phyloP scores from a whole-genome alignment of 2,888 invertebrate species.

The Epirrhoe alternata region DNA sequence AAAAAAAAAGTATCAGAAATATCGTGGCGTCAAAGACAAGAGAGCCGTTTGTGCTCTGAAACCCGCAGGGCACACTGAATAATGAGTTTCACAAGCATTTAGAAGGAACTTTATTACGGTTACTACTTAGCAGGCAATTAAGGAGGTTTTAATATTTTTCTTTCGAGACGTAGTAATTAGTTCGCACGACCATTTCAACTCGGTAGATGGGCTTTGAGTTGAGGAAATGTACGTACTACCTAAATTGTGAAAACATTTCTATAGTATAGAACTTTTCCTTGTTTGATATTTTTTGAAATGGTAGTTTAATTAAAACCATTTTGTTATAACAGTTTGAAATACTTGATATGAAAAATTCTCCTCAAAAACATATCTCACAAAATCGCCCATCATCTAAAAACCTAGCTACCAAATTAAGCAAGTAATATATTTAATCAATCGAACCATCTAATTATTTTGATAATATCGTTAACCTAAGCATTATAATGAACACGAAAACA shows the following conservation, averaged over 20 bases:
- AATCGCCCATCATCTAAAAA: no score
- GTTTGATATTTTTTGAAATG: constrained; percentile 6
- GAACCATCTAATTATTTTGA: not conserved
- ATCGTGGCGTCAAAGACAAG: constrained; percentile 52
- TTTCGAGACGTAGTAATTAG: constrained; percentile 54
- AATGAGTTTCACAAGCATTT: constrained; percentile 66
- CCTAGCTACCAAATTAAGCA: not conserved
- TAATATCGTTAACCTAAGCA: not conserved
- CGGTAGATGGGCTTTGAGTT: constrained; percentile 22
- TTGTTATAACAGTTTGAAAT: constrained; percentile 18
- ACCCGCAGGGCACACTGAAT: constrained; percentile 53
- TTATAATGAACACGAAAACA: not conserved
- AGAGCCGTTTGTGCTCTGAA: constrained; percentile 47
- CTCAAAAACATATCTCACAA: no score
- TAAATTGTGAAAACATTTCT: constrained; percentile 30
- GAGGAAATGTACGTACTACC: constrained; percentile 16
- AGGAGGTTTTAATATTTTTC: constrained; percentile 57
- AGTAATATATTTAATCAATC: not conserved
- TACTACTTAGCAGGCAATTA: constrained; percentile 62
- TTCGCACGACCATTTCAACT: constrained; percentile 42
- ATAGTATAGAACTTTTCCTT: constrained; percentile 5
- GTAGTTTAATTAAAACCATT: constrained; percentile 2
- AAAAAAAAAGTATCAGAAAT: constrained; percentile 53
- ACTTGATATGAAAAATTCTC: no score
- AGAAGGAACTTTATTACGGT: constrained; percentile 60